These are phyloP conservation scores for Sitobion miscanthi DNA, from an alignment of 1,140 invertebrate species.

Conservation along the genomic window DNA sequence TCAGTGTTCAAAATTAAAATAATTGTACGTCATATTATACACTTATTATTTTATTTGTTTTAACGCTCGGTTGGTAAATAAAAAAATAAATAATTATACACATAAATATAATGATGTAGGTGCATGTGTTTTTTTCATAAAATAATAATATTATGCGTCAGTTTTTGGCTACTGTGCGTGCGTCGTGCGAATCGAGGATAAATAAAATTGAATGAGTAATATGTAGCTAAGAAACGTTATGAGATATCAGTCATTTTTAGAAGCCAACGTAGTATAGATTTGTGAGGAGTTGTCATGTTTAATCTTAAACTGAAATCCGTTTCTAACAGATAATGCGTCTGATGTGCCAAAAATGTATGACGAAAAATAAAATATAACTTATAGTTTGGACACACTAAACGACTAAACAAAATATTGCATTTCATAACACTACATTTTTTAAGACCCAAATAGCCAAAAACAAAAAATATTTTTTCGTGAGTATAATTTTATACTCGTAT, in stretches of 20 bases:
- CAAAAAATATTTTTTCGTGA: not conserved
- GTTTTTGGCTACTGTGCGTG: not conserved
- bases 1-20: not conserved
- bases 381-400: not conserved
- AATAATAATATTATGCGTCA: constrained; percentile 21
- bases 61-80: not conserved
- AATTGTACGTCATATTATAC: not conserved
- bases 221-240: not conserved
- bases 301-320: constrained; percentile 20
- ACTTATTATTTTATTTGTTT: not conserved
- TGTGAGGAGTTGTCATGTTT: not conserved
- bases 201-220: constrained; percentile 12
- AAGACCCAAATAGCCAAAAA: not conserved
- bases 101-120: not conserved
- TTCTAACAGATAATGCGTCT: not conserved
- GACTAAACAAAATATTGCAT: not conserved
- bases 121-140: not conserved
- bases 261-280: not conserved
- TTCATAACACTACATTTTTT: not conserved
- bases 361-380: not conserved
- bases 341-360: not conserved
- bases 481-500: not conserved
- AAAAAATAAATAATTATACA: not conserved
- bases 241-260: not conserved
- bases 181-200: not conserved